phyloP scores from a whole-genome alignment of 2,797 vertebrate genomes.

The Hapalemur alaotrensis region DNA sequence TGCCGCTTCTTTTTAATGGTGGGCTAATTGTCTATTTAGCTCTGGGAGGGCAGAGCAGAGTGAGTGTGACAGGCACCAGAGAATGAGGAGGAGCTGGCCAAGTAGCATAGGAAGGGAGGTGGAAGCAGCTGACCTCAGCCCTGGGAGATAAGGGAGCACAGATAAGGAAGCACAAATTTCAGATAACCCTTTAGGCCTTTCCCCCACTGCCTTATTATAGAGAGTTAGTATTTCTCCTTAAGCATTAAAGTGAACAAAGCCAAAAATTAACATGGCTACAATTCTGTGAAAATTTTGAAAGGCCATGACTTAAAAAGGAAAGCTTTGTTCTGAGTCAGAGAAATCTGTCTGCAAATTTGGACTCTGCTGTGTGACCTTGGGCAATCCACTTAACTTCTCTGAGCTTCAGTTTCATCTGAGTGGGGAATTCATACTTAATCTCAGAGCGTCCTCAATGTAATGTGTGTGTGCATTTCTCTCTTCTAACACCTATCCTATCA shows the following conservation, averaged over 20 bases:
- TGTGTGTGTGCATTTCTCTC: background rate
- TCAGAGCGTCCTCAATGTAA: background rate
- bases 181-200: background rate
- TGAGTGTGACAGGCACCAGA: background rate
- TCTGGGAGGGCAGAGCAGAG: background rate
- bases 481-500: background rate
- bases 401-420: background rate
- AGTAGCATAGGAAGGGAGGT: background rate
- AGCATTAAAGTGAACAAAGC: background rate
- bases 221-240: background rate
- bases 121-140: background rate
- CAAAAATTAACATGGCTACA: background rate
- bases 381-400: background rate
- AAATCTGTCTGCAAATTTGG: constrained; percentile 38
- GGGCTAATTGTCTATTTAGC: background rate
- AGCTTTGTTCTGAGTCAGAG: background rate
- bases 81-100: background rate
- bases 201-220: background rate
- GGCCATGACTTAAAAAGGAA: background rate
- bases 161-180: background rate
- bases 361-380: constrained; percentile 15
- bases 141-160: background rate
- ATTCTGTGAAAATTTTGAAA: background rate
- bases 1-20: background rate
- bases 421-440: background rate